Base-by-base conservation (phyloP, 2,113 vertebrate genomes). In the Alexandromys fortis region DNA sequence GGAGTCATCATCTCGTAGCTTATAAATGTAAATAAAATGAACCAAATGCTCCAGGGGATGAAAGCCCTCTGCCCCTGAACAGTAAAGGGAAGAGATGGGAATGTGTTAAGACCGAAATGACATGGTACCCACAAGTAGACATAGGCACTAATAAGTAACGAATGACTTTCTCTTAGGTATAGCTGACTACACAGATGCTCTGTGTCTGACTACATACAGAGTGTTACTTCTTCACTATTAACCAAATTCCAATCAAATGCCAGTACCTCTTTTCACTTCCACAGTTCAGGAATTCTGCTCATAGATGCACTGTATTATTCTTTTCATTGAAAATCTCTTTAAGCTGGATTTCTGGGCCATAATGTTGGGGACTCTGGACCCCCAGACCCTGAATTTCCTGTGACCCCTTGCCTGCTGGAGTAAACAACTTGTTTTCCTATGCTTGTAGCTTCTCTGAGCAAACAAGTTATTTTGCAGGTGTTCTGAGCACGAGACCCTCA, bases 121-220 rank as follows among this genome's bases (percentile, higher is more conserved):
- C 79, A 96, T 45, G 72, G 7, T 77, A 92, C n/a, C 58, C 33
- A 81, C 52, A 92, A 95, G 72, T 49, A 88, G 90, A 92, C 52
- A 78, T 22, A 61, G 79, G 76, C n/a, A 42, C 90, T 79, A 87
- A 70, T 63, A 93, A 90, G 89, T 61, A 49, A 77, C 87, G 90
- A 85, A 96, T 73, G 87, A 26, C 73, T 95, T 82, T 77, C 92
- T 92, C 96, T 83, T 89, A 38, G 95, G 76, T 92, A 78, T 88
- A 96, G 95, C 97, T 96, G 93, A 94, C 61, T 16, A 78, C 88
- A 75, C 92, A 96, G 88, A 96, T 89, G 93, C 67, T 85, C 94
- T 90, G 63, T 86, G 93, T 95, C 93, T 94, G 83, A 81, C 87
- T 92, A 92, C 96, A 85, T 86, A 63, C 76, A 75, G 95, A 92